These are phyloP conservation scores for Gorsachius goisagi DNA, from an alignment of 2,113 vertebrate genomes.

Conservation along the genomic window DNA sequence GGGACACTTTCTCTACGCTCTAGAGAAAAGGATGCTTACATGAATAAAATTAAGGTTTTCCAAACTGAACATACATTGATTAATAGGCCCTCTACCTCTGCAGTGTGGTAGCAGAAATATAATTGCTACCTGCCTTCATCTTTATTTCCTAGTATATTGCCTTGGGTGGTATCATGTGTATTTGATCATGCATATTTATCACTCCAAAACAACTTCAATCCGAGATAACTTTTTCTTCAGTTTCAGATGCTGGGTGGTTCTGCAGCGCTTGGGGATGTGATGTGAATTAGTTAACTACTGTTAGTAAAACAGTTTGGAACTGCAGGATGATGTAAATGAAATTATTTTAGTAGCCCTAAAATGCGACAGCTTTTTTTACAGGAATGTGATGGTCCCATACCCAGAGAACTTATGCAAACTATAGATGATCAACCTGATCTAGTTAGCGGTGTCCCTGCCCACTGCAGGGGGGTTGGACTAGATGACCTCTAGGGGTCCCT, in stretches of 20 bases:
- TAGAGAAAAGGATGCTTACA: neutral
- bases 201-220: neutral
- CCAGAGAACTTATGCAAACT: neutral
- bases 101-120: neutral
- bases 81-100: neutral
- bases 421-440: neutral
- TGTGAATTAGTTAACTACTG: neutral
- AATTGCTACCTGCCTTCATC: neutral
- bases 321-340: too few relatives aligned
- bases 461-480: too few relatives aligned
- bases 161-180: neutral
- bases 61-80: neutral
- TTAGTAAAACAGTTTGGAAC: neutral
- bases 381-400: neutral
- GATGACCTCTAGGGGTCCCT: too few relatives aligned
- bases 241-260: neutral
- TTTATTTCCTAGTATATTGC: neutral
- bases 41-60: neutral
- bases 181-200: neutral
- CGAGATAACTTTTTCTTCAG: neutral
- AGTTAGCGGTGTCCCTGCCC: too few relatives aligned
- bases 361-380: neutral
- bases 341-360: neutral
- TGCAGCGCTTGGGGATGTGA: neutral
- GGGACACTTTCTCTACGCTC: neutral